Evolutionary conservation across 2,113 vertebrate species (phyloP).

Genomic region (Caracal caracal): DNA sequence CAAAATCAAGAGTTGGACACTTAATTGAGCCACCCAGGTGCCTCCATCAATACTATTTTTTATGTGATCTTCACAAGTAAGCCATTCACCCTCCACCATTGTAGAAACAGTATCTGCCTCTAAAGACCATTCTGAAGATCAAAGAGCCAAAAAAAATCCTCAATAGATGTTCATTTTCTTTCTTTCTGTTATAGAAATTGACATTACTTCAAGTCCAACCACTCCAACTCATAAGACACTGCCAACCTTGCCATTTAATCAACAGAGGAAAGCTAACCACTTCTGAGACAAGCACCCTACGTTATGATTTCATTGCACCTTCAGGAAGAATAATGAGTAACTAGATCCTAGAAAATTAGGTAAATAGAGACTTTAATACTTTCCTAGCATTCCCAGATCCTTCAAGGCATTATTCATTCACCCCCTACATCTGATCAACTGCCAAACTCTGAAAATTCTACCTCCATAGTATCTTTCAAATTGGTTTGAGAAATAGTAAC

Average conservation of each 20-base stretch:
- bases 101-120: neutral
- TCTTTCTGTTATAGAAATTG: constrained; percentile 26
- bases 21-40: no score
- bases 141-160: constrained; percentile 12
- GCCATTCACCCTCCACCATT: neutral
- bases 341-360: neutral
- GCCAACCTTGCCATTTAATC: neutral
- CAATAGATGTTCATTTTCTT: constrained; percentile 20
- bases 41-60: neutral
- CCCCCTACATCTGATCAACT: neutral
- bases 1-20: no score
- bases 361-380: neutral
- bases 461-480: constrained; percentile 21
- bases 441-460: neutral
- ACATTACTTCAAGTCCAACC: constrained; percentile 1
- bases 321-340: neutral
- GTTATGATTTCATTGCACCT: neutral
- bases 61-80: neutral
- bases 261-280: neutral
- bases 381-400: neutral
- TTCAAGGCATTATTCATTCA: neutral
- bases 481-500: neutral
- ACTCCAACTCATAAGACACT: neutral
- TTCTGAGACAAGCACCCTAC: neutral
- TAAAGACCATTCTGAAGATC: neutral